Conservation (phyloP, 2,888 invertebrate genomes). For the Tineola bisselliella region DNA sequence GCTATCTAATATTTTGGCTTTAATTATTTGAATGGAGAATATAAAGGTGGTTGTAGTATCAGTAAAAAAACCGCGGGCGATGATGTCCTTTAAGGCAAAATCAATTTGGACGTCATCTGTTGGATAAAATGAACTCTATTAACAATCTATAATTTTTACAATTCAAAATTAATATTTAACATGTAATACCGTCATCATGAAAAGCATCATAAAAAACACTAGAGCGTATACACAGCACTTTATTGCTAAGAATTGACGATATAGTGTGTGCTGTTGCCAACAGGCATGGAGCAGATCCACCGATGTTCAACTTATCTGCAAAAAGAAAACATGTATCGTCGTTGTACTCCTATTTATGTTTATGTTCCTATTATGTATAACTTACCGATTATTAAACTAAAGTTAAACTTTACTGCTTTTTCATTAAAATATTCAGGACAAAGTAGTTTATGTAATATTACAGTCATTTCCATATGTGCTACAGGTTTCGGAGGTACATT, state of each 20-base stretch:
- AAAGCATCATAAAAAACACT: slow-evolving; percentile 56
- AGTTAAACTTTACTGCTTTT: slow-evolving; percentile 29
- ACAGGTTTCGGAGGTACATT: slow-evolving; percentile 28
- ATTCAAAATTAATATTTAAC: too few relatives aligned
- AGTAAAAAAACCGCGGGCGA: slow-evolving; percentile 37
- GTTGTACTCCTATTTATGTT: too few relatives aligned
- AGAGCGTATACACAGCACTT: slow-evolving; percentile 28
- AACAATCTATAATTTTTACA: too few relatives aligned
- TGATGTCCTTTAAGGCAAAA: slow-evolving; percentile 65
- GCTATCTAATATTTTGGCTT: slow-evolving; percentile 37
- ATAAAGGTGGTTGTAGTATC: slow-evolving; percentile 31
- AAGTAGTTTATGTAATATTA: slow-evolving; percentile 32
- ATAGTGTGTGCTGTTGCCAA: slow-evolving; percentile 62
- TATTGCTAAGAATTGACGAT: not conserved
- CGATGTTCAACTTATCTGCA: slow-evolving; percentile 67
- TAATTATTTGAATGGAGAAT: slow-evolving; percentile 29
- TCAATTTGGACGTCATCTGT: slow-evolving; percentile 72
- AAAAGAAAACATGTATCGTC: not conserved
- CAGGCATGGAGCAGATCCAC: slow-evolving; percentile 72
- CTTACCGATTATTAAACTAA: slow-evolving; percentile 40
- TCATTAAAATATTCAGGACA: slow-evolving; percentile 29
- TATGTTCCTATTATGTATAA: slow-evolving; percentile 18
- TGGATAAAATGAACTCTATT: slow-evolving; percentile 19
- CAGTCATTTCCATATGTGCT: slow-evolving; percentile 30
- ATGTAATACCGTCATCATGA: slow-evolving; percentile 51